A percentile compares a stretch with the other conserved stretches of the same genome.
phyloP scores from a whole-genome alignment of 23 tunicate species.

The Botrylloides violaceus region DNA sequence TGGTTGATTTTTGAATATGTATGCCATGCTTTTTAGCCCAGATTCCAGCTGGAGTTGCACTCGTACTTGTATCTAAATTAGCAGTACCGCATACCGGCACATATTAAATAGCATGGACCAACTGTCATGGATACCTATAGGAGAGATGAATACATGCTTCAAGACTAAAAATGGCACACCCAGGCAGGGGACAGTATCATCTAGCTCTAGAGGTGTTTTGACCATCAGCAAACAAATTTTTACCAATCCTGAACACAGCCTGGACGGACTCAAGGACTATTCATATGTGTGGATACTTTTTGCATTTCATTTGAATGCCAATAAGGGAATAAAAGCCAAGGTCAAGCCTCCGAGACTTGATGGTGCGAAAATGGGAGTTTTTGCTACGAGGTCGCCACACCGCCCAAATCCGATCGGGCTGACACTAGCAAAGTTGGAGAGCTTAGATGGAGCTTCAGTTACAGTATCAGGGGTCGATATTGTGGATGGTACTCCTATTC shows the following conservation, averaged over 20 bases:
- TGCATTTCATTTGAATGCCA: constrained; percentile 81
- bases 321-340: constrained; percentile 79
- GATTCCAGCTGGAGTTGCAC: too few relatives aligned
- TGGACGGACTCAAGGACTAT: constrained; percentile 75
- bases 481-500: constrained; percentile 87
- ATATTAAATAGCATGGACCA: background rate
- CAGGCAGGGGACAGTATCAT: constrained; percentile 59
- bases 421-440: constrained; percentile 69
- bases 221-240: constrained; percentile 53
- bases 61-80: too few relatives aligned
- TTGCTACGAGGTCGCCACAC: constrained; percentile 92
- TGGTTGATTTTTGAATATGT: too few relatives aligned
- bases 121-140: constrained; percentile 39
- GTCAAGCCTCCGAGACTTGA: constrained; percentile 92
- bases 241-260: constrained; percentile 84
- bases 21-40: too few relatives aligned
- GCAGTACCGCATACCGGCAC: too few relatives aligned
- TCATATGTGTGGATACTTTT: constrained; percentile 95
- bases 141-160: constrained; percentile 65
- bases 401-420: constrained; percentile 94
- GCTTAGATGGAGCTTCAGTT: constrained; percentile 44
- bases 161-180: constrained; percentile 97
- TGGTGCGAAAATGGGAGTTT: constrained; percentile 88
- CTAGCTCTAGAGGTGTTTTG: constrained; percentile 50
- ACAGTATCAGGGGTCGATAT: constrained; percentile 73